Evolutionary conservation across 64 coral and sea anemone species (phyloP), one percentile per base, ranked within the genome.

Genomic region (Catalaphyllia jardinei): DNA sequence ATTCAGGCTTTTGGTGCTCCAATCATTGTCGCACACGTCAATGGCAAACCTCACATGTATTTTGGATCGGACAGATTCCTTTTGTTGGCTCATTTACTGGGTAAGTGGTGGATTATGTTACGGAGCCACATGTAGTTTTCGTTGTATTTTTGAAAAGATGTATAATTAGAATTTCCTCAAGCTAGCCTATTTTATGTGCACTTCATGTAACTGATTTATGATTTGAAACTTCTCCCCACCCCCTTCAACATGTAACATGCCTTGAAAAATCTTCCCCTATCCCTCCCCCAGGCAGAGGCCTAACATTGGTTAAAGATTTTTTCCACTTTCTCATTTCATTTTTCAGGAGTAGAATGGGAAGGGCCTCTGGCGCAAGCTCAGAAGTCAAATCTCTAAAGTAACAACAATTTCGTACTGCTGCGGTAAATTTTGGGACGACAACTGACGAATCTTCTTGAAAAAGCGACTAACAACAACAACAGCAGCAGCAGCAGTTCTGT

Each of bases 41-140:
- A 91, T 79, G 78, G 46, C 7, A 75, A 93, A 65, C 29, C 87
- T 33, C 91, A 96, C 63, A 96, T 93, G 94, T 96, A 87, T 69
- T 96, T 96, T 88, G 94, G 94, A 60, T 90, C 94, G 3, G 94
- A 96, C 87, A 87, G 94, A 71, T 91, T 96, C 52, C 72, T 91
- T 24, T 62, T 93, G 25, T 60, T 96, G 24, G 91, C 94, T 69
- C 76, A 93, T 35, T 60, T 96, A 29, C 72, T 90, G 20, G 94
- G 94, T 96, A 93, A 93, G 91, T 60, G 4, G 2, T 19, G 15
- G 18, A 6, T 1, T 1, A 8, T 57, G 11, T 29, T 49, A 76
- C 13, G 14, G 35, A 75, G 5, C 12, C 54, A 12, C 54, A 57
- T 57, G 54, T 14, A 57, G 1, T 57, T 57, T 57, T 57, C 10